Evolutionary conservation across 2,888 invertebrate genomes (phyloP), one percentile per base, ranked within the genome.

Genomic region (Diarsia brunnea): DNA sequence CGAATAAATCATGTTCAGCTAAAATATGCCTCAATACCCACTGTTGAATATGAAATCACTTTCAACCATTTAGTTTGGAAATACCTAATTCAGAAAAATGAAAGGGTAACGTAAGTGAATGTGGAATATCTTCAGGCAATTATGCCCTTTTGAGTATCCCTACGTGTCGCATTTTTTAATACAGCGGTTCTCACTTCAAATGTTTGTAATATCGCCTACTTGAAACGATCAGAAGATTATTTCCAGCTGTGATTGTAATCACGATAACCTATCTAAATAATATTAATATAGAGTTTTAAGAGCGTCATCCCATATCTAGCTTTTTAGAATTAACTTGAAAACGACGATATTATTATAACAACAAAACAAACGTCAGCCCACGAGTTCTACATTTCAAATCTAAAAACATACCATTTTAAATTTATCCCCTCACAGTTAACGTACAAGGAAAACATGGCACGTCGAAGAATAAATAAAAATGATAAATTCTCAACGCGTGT

Each of bases 21-120:
- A 93, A 95, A 95, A 95, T 95, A 95, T 94, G 94, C 94, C 92
- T 92, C 94, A 93, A 95, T 95, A 93, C 91, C 92, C 92, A 92
- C 92, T 92, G 92, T 92, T 94, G 94, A 94, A 94, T 95, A 92
- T 91, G 91, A 94, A 94, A 94, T 93, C 94, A 93, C 90, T 92
- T 92, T 91, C 89, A 82, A 91, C 83, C 88, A 88, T 92, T 92
- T 91, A 90, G 89, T 87, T 90, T 88, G 86, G 85, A 90, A 89
- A 88, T 88, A 87, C 72, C 74, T 84, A 87, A 87, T 88, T 85
- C 84, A 84, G 55, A 86, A 85, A 87, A 85, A 82, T 76, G 73
- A 69, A 84, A 80, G 71, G 78, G 81, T 79, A 68, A 69, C 45
- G 51, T 82, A 55, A 70, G 76, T 78, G 73, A 75, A 82, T 75